A percentile compares a stretch with the other conserved stretches of the same genome.
Evolutionary conservation across 2,888 invertebrate genomes (phyloP).

Genomic region (Cantharis flavilabris): DNA sequence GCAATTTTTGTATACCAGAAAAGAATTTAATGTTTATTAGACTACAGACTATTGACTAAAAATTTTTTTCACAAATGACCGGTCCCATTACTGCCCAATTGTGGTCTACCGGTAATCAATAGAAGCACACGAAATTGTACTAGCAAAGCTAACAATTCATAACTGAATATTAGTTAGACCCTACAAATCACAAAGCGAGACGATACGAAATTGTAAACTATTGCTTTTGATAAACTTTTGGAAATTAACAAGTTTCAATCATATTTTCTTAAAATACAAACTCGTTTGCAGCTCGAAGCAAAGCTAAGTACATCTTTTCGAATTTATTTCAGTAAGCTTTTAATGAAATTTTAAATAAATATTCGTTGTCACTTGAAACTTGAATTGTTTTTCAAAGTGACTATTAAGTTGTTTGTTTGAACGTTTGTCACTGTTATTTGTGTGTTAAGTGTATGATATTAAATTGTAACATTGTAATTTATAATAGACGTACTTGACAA

Average conservation of each 20-base stretch:
- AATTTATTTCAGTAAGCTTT: background rate
- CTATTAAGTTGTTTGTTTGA: background rate
- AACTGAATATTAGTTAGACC: too few relatives aligned
- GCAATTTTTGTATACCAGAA: background rate
- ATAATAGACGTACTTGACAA: background rate
- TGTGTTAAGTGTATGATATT: conserved; percentile 19
- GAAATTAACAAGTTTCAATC: background rate
- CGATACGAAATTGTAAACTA: too few relatives aligned
- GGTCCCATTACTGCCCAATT: too few relatives aligned
- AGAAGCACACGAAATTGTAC: too few relatives aligned
- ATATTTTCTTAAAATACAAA: background rate
- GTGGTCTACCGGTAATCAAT: too few relatives aligned
- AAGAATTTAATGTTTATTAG: background rate
- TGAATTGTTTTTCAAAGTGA: background rate
- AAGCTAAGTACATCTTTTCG: background rate
- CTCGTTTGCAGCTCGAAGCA: background rate
- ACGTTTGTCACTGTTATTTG: conserved; percentile 10
- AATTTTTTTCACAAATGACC: too few relatives aligned
- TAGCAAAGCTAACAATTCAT: too few relatives aligned
- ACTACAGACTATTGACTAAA: too few relatives aligned
- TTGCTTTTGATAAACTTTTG: too few relatives aligned
- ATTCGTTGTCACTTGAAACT: background rate
- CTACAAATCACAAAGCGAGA: too few relatives aligned
- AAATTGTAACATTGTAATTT: conserved; percentile 14
- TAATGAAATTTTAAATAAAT: background rate